Percentiles rank a stretch among this genome's conserved stretches.
Evolutionary conservation across 1,140 invertebrate species (phyloP).

Genomic region (Glossosoma conforme): DNA sequence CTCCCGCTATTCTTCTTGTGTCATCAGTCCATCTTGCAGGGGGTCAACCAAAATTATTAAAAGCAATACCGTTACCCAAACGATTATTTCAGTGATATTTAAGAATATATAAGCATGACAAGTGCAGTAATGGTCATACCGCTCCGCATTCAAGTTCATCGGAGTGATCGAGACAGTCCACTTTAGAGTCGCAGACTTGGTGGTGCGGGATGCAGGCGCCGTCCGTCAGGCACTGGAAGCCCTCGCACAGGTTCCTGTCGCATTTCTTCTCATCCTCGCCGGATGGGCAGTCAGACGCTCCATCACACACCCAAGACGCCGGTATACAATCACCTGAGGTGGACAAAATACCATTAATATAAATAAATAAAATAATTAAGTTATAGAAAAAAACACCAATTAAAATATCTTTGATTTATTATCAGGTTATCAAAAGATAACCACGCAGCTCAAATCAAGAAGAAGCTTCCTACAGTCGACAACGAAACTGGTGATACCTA

Average conservation of each 20-base stretch:
- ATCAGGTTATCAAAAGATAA: too few species aligned
- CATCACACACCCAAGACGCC: constrained; percentile 76
- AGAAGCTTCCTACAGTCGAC: too few species aligned
- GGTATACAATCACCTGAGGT: constrained; percentile 71
- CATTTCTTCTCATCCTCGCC: constrained; percentile 67
- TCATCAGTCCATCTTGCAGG: too few species aligned
- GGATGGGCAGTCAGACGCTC: constrained; percentile 61
- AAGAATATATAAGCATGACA: too few species aligned
- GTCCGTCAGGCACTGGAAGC: constrained; percentile 53
- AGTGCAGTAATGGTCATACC: too few species aligned
- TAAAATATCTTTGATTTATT: too few species aligned
- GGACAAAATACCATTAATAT: constrained; percentile 35
- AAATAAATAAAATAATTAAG: background rate
- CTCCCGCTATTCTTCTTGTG: too few species aligned
- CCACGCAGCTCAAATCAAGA: too few species aligned
- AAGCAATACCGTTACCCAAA: too few species aligned
- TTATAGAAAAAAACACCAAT: background rate
- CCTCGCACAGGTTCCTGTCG: constrained; percentile 56
- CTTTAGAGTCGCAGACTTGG: constrained; percentile 58
- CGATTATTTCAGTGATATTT: too few species aligned
- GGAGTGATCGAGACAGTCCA: constrained; percentile 63
- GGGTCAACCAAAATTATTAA: too few species aligned
- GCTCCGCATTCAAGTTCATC: constrained; percentile 60
- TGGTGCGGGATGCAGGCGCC: constrained; percentile 61
- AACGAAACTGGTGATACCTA: too few species aligned